Evolutionary conservation across 1,140 invertebrate species (phyloP), one percentile per base, ranked within the genome.

Genomic region (Homarus americanus): DNA sequence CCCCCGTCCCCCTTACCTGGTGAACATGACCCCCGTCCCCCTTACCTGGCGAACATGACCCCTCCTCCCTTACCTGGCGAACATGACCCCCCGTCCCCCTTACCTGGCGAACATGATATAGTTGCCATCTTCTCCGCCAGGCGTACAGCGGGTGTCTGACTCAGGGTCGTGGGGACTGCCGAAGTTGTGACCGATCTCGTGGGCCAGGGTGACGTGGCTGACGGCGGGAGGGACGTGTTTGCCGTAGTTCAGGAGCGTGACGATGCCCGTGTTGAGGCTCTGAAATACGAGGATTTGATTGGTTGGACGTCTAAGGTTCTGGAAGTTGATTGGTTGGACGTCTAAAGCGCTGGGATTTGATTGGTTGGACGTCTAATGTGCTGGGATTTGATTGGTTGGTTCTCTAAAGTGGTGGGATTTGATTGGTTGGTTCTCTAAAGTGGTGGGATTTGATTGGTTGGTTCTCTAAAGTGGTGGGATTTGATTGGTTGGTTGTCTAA

Each of bases 151-250:
- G 44, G 93, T 93, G 93, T 95, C 94, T n/a, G 94, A 93, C 95
- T 98, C 97, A 12, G 98, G 98, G 96, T 99, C 99, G 94, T 99
- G 98, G 97, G 99, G 94, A 12, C 96, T 95, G 88, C 99, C 99
- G 94, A 99, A 99, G 95, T 99, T 99, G 94, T 99, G 99, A 58
- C 99, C 99, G 93, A 99, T 99, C 96, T 99, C 99, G 94, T 99
- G 99, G 28, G 99, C 99, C 89, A 99, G 96, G 15, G 99, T 99
- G 76, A 99, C 98, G 94, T 99, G 98, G 15, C 98, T 99, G n/a
- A 99, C 99, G 40, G 98, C 98, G 32, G 97, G 98, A 92, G 97
- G 98, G n/a, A 99, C 99, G 94, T 99, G 97, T 95, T 99, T 99
- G 49, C 98, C 98, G 95, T 99, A 99, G 95, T 99, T 99, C 49